These are phyloP conservation scores for Pristionchus maxplancki DNA, from an alignment of 2,888 invertebrate species.

Conservation along the genomic window DNA sequence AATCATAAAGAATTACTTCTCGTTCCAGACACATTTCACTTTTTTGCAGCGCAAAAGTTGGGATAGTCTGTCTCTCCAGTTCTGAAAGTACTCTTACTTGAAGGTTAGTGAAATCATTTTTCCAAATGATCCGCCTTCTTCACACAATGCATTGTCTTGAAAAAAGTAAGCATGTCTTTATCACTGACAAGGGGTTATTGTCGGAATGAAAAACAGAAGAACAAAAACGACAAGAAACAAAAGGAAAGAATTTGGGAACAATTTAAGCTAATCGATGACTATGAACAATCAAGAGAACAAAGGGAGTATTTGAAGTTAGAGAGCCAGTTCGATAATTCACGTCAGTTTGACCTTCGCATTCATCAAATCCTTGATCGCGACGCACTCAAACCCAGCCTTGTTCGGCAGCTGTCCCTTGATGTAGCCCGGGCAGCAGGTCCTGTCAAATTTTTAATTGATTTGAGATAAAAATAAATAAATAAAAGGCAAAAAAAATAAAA, in stretches of 20 bases:
- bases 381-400: not conserved
- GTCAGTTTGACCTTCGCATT: not conserved
- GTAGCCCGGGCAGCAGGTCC: not conserved
- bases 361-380: not conserved
- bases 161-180: too few species aligned
- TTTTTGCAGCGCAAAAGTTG: not conserved
- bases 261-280: too few species aligned
- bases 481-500: not conserved
- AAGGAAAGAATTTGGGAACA: too few species aligned
- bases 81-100: not conserved
- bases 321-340: too few species aligned
- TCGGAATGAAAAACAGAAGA: too few species aligned
- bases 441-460: not conserved
- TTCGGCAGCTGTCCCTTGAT: not conserved
- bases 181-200: too few species aligned
- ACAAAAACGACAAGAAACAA: too few species aligned
- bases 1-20: not conserved
- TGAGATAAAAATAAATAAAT: not conserved
- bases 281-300: too few species aligned
- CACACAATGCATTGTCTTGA: too few species aligned
- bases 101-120: too few species aligned
- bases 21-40: not conserved
- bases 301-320: too few species aligned
- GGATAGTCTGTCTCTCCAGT: not conserved
- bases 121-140: too few species aligned